These are phyloP conservation scores for Epinotia nisella DNA, from an alignment of 2,888 invertebrate genomes.

Conservation along the genomic window DNA sequence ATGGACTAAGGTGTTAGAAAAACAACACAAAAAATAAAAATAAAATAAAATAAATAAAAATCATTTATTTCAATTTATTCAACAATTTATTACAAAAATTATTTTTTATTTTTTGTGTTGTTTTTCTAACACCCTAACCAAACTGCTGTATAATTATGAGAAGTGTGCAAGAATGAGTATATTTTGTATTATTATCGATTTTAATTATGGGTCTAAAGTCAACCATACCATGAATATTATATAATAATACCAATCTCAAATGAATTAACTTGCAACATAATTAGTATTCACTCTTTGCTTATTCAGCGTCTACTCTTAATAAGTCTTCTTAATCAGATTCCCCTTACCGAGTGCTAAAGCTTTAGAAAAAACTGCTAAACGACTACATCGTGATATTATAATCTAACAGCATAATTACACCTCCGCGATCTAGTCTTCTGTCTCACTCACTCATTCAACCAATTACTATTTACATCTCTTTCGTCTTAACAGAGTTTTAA, in stretches of 20 bases:
- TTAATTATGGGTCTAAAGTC: no score
- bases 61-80: no score
- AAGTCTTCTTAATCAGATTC: neutral
- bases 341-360: conserved; percentile 8
- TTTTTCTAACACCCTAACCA: no score
- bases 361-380: conserved; percentile 58
- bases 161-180: no score
- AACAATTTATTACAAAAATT: no score
- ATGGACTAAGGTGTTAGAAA: no score
- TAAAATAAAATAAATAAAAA: no score
- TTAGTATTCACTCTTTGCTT: neutral
- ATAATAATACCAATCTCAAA: neutral
- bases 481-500: conserved; percentile 55
- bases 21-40: no score
- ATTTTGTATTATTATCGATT: no score
- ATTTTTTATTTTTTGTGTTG: no score
- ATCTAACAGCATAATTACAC: conserved; percentile 76
- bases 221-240: no score
- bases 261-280: neutral
- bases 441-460: neutral
- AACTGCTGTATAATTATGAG: no score
- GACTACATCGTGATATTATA: conserved; percentile 73
- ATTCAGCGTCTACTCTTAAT: conserved; percentile 5
- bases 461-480: conserved; percentile 53
- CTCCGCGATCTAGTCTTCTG: conserved; percentile 56